Evolutionary conservation across 1,140 invertebrate genomes (phyloP), one percentile per base, ranked within the genome.

Genomic region (Drosophila navojoa): DNA sequence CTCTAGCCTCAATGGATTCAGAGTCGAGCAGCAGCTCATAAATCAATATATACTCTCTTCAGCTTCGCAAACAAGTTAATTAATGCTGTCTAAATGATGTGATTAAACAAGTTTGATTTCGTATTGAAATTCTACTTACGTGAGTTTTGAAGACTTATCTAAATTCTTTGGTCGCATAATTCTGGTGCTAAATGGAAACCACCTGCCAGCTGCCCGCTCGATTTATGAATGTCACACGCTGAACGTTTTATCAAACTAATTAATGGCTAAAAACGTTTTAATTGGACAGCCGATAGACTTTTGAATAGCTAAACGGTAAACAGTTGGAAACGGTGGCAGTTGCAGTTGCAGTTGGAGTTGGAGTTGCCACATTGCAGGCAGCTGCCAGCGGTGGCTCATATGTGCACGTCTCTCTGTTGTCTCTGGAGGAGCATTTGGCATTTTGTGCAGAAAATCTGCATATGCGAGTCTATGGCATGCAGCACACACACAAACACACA

Each of bases 261-360:
- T 86, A 86, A 86, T 87, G 61, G 75, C 76, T 64, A 82, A 86
- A 81, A 81, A 82, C 85, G 80, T 70, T 84, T 87, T 86, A 86
- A 86, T 86, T 86, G 81, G 81, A 86, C 81, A 86, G 81, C 57
- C 68, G 73, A 87, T 86, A 79, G 82, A 86, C 81, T 87, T 76
- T 76, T 87, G 78, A 86, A 86, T 86, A 55, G 67, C 69, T 38
- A 38, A 38, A 67, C 76, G 42, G 15, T 38, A 72, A 84, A 50
- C 45, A 64, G 49, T 67, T 54, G 69, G 68, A n/a, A 50, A 27
- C 27, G 13, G 42, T 35, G 16, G 19, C 19, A 22, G 19, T 22
- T 1, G 19, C 19, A 22, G 19, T 22, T 22, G 19, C 19, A 22
- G 19, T 22, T 22, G 3, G 19, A 22, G 19, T 22, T 22, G 19